Evolutionary conservation across 1,140 invertebrate genomes (phyloP).

Genomic region (Phymorhynchus buccinoides): DNA sequence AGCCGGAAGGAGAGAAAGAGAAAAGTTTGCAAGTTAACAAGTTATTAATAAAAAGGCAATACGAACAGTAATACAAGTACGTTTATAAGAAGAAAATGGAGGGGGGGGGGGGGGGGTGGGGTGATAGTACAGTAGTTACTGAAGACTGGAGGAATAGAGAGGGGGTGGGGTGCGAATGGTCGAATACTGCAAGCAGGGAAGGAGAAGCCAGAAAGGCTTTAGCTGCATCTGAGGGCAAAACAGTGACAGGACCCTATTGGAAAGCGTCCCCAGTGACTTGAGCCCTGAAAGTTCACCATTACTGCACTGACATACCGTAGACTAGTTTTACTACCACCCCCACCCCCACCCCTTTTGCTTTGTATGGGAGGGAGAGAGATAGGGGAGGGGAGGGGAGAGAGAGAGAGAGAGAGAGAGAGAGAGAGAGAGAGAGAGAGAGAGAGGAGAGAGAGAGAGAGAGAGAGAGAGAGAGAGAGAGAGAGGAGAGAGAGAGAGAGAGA

Average conservation of each 20-base stretch:
- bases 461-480: neutral
- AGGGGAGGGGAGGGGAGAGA: neutral
- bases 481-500: neutral
- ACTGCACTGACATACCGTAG: neutral
- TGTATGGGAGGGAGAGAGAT: no score
- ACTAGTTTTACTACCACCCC: neutral
- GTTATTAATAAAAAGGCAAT: neutral
- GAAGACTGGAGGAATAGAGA: no score
- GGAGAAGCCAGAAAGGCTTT: neutral
- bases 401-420: neutral
- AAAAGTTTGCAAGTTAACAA: no score
- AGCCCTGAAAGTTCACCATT: neutral
- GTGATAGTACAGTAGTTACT: no score
- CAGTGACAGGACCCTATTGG: slow-evolving; percentile 2
- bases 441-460: no score
- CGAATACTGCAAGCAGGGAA: neutral
- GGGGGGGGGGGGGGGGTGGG: neutral
- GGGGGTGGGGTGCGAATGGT: no score
- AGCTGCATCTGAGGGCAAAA: neutral
- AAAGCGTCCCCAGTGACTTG: neutral
- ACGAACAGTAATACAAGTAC: neutral
- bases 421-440: neutral
- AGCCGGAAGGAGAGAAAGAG: neutral
- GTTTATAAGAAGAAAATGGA: neutral
- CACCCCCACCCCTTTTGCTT: no score